A percentile compares a stretch with the other conserved stretches of the same genome.
Conservation (phyloP, 2,113 vertebrate species). For the Malurus elegans region DNA sequence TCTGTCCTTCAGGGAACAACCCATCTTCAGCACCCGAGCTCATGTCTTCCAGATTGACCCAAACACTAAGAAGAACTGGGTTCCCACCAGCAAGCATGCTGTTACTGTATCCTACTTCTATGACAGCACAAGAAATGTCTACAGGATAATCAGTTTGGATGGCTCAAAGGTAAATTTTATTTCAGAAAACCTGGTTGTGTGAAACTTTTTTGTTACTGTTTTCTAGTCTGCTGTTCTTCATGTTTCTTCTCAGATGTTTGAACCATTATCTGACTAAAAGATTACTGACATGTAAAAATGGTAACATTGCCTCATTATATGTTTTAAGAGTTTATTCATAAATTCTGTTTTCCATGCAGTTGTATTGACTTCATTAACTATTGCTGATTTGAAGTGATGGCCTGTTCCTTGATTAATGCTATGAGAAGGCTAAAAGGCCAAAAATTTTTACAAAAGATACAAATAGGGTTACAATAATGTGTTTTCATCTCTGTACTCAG, state of each 20-base stretch:
- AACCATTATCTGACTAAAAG: background rate
- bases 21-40: slow-evolving; percentile 97
- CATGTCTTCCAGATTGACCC: slow-evolving; percentile 99
- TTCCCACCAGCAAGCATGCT: slow-evolving; percentile 98
- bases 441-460: background rate
- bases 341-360: background rate
- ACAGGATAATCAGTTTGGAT: slow-evolving; percentile 98
- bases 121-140: slow-evolving; percentile 98
- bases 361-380: background rate
- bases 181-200: background rate
- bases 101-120: slow-evolving; percentile 99
- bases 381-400: background rate
- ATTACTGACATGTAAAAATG: background rate
- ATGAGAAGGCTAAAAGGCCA: background rate
- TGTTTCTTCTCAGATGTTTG: background rate
- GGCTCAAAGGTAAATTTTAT: slow-evolving; percentile 89
- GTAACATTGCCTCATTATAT: background rate
- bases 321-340: background rate
- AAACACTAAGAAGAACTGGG: slow-evolving; percentile 99
- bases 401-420: background rate
- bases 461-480: background rate
- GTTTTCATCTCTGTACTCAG: background rate
- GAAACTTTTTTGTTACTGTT: background rate
- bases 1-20: slow-evolving; percentile 89
- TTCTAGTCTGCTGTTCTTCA: background rate